Evolutionary conservation across 53 echinoderm and acorn worm species (phyloP).

Genomic region (Echinometra lucunter): DNA sequence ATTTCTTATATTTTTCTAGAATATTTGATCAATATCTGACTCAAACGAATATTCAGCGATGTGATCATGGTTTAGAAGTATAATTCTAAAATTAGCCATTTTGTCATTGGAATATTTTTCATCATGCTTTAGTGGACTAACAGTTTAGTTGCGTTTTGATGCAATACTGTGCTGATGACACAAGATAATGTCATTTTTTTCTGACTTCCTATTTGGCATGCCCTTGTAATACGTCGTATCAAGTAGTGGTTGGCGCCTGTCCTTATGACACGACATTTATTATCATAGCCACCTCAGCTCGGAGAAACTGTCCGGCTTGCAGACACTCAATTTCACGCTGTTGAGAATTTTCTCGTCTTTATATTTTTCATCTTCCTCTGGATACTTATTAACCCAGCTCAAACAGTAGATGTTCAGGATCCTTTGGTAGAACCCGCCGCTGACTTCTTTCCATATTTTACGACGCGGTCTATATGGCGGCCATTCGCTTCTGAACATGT

Average conservation of each 20-base stretch:
- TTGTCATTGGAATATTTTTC: too few relatives aligned
- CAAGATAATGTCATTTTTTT: not conserved
- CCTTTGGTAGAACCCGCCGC: not conserved
- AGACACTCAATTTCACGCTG: conserved; percentile 51
- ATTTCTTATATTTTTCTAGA: too few relatives aligned
- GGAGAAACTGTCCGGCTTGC: not conserved
- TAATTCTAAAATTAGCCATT: too few relatives aligned
- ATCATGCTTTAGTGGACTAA: too few relatives aligned
- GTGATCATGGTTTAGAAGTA: too few relatives aligned
- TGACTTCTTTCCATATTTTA: not conserved
- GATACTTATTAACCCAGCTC: conserved; percentile 39
- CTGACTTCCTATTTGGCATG: not conserved
- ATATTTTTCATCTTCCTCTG: conserved; percentile 12
- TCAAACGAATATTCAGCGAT: too few relatives aligned
- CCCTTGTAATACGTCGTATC: not conserved
- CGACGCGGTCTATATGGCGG: not conserved
- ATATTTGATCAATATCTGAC: too few relatives aligned
- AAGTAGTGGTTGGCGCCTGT: not conserved
- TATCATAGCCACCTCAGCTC: conserved; percentile 4
- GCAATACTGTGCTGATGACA: not conserved
- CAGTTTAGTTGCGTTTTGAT: not conserved
- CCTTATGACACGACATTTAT: conserved; percentile 15
- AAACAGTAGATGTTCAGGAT: not conserved
- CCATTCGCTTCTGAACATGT: not conserved
- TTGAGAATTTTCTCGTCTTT: not conserved